Evolutionary conservation across 1,140 invertebrate species (phyloP), one percentile per base, ranked within the genome.

Genomic region (Drosophila ohnishii): DNA sequence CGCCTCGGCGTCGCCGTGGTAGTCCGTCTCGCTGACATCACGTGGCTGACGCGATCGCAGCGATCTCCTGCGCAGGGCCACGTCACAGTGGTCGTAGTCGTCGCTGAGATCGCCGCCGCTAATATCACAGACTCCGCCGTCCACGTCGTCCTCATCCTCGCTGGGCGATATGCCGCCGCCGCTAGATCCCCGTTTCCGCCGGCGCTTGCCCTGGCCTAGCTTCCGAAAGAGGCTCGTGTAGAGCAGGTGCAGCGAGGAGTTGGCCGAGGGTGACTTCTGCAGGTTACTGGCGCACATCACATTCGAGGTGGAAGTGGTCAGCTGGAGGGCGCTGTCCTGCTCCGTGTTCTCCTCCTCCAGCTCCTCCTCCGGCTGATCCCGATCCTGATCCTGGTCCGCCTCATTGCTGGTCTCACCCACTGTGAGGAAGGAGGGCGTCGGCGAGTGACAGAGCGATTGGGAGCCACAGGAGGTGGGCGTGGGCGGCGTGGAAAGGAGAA

Each of bases 401-500:
- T 87, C 78, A 32, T 65, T 48, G 61, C 40, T 76, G 62, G 56
- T 67, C 19, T 89, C 78, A 39, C 50, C 73, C 11, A 62, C 71
- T 34, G 56, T 73, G 44, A 75, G 55, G 1, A 55, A 60, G 8
- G 75, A 82, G 30, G 83, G 78, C 50, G 90, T 84, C 37, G 86
- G 80, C n/a, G 90, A 87, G 53, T 80, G 77, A 45, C 86, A 88
- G 57, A 80, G 75, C 28, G 85, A 84, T 42, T 78, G 71, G 60
- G 89, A 90, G 72, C 85, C 78, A 40, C 81, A 82, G 48, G 89
- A 89, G 16, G 77, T 87, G 56, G 89, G 86, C 47, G 85, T 81
- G 62, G 90, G 78, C 61, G 90, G 86, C 71, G 90, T 78, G 80
- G 90, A 91, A 90, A 91, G 83, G 77, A 91, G 78, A 90, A 91